Base-by-base conservation (phyloP, 1,140 invertebrate genomes). In the Grapholita molesta region DNA sequence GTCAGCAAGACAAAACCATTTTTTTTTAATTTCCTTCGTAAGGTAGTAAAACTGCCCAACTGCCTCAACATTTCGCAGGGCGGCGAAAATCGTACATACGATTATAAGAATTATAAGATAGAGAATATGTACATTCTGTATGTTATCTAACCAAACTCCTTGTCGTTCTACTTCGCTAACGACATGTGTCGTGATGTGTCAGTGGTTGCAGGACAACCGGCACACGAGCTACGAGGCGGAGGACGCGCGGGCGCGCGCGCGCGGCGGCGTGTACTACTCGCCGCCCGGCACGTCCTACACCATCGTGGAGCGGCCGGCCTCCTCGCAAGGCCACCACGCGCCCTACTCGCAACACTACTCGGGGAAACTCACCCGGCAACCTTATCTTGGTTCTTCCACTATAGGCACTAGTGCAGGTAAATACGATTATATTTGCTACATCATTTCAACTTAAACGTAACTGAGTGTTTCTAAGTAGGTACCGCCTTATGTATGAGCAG, bases 261-360 rank as follows among this genome's bases (percentile, higher is more conserved):
- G 94, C 5, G 93, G 94, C n/a, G 94, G 94, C 9, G 90, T 94
- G 2, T 95, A 95, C 80, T 95, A 95, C 78, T 95, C 94, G 33
- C 94, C 94, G 68, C 94, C 94, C 8, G 94, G 96, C 55, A 97
- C 96, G 69, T 96, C 95, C 52, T 97, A 97, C 90, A 97, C 96
- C 75, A 97, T 97, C 85, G 95, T 97, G 76, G 96, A 97, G 90
- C 93, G 96, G 64, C 96, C 96, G 32, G 95, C 95, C 70, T 95
- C 95, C 74, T 95, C 95, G 30, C 95, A 95, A 72, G 93, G 94
- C 75, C 94, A 95, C 87, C 94, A 94, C 75, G 92, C 93, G 21
- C 92, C 93, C 33, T 93, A 93, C 74, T 93, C 93, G 28, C 93
- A 90, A 57, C 93, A 94, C 70, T 94, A 95, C 78, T 81, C 92